These are phyloP conservation scores for Xyrichtys novacula DNA, from an alignment of 2,797 vertebrate species.

Conservation along the genomic window DNA sequence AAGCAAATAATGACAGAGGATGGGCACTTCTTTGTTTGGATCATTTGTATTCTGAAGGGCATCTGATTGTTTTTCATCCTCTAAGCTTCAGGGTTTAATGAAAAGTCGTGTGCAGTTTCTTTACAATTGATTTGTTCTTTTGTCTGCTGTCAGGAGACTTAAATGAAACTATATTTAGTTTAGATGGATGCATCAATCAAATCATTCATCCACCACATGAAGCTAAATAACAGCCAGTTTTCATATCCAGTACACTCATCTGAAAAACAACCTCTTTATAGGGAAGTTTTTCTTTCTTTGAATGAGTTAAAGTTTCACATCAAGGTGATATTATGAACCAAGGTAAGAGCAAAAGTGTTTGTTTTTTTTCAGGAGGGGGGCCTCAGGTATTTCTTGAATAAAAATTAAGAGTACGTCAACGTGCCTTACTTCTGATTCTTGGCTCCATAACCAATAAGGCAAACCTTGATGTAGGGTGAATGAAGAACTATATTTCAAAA, in stretches of 20 bases:
- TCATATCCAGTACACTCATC: not conserved
- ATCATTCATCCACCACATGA: too few species aligned
- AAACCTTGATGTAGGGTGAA: too few species aligned
- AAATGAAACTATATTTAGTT: not conserved
- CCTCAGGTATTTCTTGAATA: not conserved
- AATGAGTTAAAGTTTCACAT: not conserved
- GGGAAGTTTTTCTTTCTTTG: not conserved
- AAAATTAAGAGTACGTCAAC: too few species aligned
- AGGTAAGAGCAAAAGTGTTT: not conserved
- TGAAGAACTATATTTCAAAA: too few species aligned
- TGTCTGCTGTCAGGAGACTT: not conserved
- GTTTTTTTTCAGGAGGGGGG: not conserved
- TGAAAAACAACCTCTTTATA: not conserved
- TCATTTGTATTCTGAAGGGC: conserved; percentile 16
- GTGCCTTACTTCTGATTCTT: too few species aligned
- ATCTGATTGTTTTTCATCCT: not conserved
- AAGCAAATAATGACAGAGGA: conserved; percentile 7
- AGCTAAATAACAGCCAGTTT: not conserved
- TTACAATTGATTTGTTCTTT: not conserved
- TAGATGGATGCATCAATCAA: not conserved
- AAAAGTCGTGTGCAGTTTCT: not conserved
- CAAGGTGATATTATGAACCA: not conserved
- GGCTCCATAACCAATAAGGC: too few species aligned
- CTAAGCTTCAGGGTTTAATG: not conserved
- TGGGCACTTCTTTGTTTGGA: conserved; percentile 7